Conservation (phyloP, 2,113 vertebrate genomes). For the Camelus dromedarius region DNA sequence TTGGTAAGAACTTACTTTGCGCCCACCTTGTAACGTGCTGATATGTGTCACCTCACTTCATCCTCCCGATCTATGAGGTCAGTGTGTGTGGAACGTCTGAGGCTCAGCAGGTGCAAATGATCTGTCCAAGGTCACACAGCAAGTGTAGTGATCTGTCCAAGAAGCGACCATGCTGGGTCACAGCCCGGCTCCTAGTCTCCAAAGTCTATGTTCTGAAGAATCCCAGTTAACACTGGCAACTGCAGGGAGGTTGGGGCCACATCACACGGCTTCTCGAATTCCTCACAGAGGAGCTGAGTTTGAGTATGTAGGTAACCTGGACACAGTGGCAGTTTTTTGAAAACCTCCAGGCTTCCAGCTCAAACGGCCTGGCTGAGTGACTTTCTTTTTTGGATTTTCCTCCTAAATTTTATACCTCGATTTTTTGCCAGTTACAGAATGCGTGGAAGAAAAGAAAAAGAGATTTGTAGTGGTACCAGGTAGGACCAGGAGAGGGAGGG, state of each 20-base stretch:
- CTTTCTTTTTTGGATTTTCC: not conserved
- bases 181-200: not conserved
- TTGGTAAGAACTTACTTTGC: not conserved
- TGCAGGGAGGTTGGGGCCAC: not conserved
- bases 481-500: not conserved
- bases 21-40: not conserved
- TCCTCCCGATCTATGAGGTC: not conserved
- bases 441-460: not conserved
- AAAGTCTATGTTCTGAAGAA: not conserved
- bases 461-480: not conserved
- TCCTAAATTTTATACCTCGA: not conserved
- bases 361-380: no score
- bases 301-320: not conserved
- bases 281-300: not conserved
- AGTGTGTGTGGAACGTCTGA: not conserved
- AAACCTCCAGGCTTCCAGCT: not conserved
- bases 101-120: not conserved
- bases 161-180: not conserved
- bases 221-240: not conserved
- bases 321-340: not conserved
- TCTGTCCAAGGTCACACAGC: not conserved
- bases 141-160: not conserved
- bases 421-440: not conserved
- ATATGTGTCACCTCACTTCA: not conserved
- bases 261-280: not conserved